These are phyloP conservation scores for Lacerta agilis DNA, from an alignment of 2,797 vertebrate species.

Conservation along the genomic window DNA sequence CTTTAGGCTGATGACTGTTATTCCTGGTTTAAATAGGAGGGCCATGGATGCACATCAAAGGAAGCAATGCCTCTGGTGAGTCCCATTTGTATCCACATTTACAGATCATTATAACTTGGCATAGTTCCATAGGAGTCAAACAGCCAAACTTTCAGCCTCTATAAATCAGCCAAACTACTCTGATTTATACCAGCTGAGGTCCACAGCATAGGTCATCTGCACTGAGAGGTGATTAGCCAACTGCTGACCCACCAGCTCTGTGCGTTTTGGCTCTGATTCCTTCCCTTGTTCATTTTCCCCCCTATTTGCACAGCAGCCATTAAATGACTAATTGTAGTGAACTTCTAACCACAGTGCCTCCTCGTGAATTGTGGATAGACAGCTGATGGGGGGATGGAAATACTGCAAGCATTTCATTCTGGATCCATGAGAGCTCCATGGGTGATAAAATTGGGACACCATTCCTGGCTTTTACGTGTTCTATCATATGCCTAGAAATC, in stretches of 20 bases:
- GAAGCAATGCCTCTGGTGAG: neutral
- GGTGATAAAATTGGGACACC: neutral
- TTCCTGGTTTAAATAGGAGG: neutral
- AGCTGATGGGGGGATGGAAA: slow-evolving; percentile 25
- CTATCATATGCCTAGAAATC: slow-evolving; percentile 68
- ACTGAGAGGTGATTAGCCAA: slow-evolving; percentile 57
- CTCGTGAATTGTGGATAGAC: neutral
- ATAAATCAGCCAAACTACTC: slow-evolving; percentile 17
- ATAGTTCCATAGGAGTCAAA: slow-evolving; percentile 15
- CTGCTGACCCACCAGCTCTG: slow-evolving; percentile 51
- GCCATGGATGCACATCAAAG: neutral
- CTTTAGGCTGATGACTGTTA: neutral
- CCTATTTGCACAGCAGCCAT: slow-evolving; percentile 55
- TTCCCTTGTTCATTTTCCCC: slow-evolving; percentile 60
- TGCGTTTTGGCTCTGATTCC: slow-evolving; percentile 64
- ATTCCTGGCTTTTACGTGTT: slow-evolving; percentile 8
- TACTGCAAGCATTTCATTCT: slow-evolving; percentile 59
- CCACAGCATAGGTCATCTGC: slow-evolving; percentile 61
- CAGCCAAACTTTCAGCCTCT: slow-evolving; percentile 30
- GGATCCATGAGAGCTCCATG: slow-evolving; percentile 25
- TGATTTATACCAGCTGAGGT: slow-evolving; percentile 59
- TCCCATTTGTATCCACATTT: slow-evolving; percentile 30
- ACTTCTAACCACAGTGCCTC: slow-evolving; percentile 55
- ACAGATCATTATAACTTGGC: slow-evolving; percentile 39
- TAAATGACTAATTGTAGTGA: slow-evolving; percentile 69